Conservation (phyloP, 2,888 invertebrate species). For the Hemicrepidius hirtus region DNA sequence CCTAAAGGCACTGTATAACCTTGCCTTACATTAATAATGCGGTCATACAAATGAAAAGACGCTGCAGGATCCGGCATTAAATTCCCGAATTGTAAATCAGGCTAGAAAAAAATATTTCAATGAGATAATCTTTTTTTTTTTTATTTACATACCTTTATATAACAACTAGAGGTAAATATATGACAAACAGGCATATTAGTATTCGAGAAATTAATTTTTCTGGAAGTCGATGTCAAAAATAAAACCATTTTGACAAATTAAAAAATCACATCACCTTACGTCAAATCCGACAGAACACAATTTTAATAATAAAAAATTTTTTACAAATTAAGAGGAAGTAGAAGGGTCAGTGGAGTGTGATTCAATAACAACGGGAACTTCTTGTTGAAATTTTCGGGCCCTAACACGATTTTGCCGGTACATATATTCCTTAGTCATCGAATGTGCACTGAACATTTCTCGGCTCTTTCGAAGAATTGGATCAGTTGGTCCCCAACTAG, state of each 20-base stretch:
- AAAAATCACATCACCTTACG: not conserved
- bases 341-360: not conserved
- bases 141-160: too few species aligned
- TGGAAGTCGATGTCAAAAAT: not conserved
- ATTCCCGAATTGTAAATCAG: slow-evolving; percentile 71
- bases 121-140: not conserved
- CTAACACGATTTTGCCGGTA: slow-evolving; percentile 37
- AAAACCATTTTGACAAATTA: not conserved
- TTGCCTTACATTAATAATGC: slow-evolving; percentile 86
- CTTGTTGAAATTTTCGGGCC: slow-evolving; percentile 23
- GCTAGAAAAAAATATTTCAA: slow-evolving; percentile 63
- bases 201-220: too few species aligned
- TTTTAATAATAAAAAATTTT: not conserved
- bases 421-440: slow-evolving; percentile 42
- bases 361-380: slow-evolving; percentile 23
- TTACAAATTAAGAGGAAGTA: not conserved
- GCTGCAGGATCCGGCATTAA: slow-evolving; percentile 81
- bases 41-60: slow-evolving; percentile 84
- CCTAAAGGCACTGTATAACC: slow-evolving; percentile 88
- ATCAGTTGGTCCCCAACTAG: slow-evolving; percentile 36
- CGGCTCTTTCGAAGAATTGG: slow-evolving; percentile 31
- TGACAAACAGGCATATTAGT: too few species aligned
- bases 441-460: slow-evolving; percentile 39
- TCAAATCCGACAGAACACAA: not conserved
- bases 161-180: too few species aligned